Percentiles rank a stretch among this genome's conserved stretches.
Conservation (phyloP, 2,888 invertebrate species). For the Vandiemenella viatica region DNA sequence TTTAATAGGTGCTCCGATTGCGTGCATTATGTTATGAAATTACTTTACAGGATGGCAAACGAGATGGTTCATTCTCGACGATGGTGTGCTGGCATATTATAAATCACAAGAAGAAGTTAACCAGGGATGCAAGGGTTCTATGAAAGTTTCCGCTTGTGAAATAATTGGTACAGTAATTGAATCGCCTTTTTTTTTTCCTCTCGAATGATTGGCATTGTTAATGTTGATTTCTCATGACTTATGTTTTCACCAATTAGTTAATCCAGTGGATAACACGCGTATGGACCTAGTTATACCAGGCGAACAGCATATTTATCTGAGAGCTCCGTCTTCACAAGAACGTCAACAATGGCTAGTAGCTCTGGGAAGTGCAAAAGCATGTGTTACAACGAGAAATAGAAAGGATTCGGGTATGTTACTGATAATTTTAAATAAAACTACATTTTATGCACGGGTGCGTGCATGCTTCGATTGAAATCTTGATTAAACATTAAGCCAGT, state of each 20-base stretch:
- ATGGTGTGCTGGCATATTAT: slow-evolving; percentile 66
- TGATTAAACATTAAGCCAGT: too few species aligned
- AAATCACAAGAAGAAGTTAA: slow-evolving; percentile 67
- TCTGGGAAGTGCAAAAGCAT: slow-evolving; percentile 63
- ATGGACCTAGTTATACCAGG: slow-evolving; percentile 67
- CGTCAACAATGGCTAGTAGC: slow-evolving; percentile 70
- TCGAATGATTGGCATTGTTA: not conserved
- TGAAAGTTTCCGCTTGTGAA: slow-evolving; percentile 69
- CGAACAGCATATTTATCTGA: slow-evolving; percentile 65
- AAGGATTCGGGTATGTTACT: slow-evolving; percentile 22
- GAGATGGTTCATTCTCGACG: slow-evolving; percentile 67
- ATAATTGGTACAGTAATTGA: slow-evolving; percentile 45
- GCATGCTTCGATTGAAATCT: too few species aligned
- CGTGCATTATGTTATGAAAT: not conserved
- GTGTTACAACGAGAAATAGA: slow-evolving; percentile 30
- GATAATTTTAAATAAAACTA: too few species aligned
- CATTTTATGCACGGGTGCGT: too few species aligned
- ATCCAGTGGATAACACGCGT: slow-evolving; percentile 51
- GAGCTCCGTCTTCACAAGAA: slow-evolving; percentile 60
- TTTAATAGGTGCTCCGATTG: too few species aligned
- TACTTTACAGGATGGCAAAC: slow-evolving; percentile 70
- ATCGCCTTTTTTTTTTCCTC: not conserved
- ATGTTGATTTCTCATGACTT: not conserved
- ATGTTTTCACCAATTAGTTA: too few species aligned
- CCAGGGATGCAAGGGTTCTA: slow-evolving; percentile 69